Percentiles rank a stretch among this genome's conserved stretches.
Conservation (phyloP, 2,797 vertebrate genomes). For the Gymnoscopelus braueri region DNA sequence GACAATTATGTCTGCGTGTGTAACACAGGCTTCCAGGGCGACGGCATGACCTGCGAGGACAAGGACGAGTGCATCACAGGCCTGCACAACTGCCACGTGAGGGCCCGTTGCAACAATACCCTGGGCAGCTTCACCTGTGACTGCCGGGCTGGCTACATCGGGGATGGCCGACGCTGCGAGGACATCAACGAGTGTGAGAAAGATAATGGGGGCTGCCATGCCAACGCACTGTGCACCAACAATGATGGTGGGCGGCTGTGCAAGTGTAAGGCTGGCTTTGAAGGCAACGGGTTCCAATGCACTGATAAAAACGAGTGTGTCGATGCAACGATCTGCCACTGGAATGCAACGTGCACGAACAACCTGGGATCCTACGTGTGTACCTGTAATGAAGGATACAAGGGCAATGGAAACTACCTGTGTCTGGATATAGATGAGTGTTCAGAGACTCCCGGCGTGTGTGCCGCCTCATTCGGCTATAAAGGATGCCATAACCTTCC, state of each 20-base stretch:
- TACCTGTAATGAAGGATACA: conserved; percentile 83
- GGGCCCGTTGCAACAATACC: conserved; percentile 79
- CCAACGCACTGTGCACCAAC: conserved; percentile 78
- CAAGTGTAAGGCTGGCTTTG: conserved; percentile 78
- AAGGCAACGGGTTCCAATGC: conserved; percentile 79
- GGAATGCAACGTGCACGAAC: conserved; percentile 87
- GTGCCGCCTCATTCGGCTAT: conserved; percentile 74
- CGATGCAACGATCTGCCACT: conserved; percentile 76
- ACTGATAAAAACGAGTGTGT: conserved; percentile 80
- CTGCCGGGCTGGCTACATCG: conserved; percentile 78
- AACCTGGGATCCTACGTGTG: conserved; percentile 84
- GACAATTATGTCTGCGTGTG: conserved; percentile 76
- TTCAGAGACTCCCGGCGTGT: conserved; percentile 77
- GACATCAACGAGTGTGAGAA: conserved; percentile 83
- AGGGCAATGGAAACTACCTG: conserved; percentile 87
- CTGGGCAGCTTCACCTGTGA: conserved; percentile 80
- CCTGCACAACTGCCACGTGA: conserved; percentile 74
- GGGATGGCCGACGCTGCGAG: conserved; percentile 77
- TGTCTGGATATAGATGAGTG: conserved; percentile 87
- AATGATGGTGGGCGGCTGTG: conserved; percentile 76
- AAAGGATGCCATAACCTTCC: conserved; percentile 84
- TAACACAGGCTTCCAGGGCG: conserved; percentile 76
- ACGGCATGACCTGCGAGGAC: conserved; percentile 78
- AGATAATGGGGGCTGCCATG: conserved; percentile 81
- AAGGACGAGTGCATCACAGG: conserved; percentile 79